phyloP scores from a whole-genome alignment of 2,888 invertebrate species.

The Antheraea yamamai region DNA sequence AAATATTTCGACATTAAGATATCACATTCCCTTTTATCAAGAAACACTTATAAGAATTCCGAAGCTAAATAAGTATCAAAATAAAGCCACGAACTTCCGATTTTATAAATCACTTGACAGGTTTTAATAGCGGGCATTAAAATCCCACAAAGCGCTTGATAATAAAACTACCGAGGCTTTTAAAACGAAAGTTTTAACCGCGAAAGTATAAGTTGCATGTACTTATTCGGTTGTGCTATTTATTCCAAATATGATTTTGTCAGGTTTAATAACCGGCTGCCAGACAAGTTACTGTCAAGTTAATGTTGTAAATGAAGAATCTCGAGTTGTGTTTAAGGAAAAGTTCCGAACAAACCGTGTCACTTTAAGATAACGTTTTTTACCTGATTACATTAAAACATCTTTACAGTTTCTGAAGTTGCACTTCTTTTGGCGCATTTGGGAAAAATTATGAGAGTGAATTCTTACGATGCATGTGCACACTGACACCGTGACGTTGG shows the following conservation, averaged over 20 bases:
- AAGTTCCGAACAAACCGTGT: neutral
- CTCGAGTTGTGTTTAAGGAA: neutral
- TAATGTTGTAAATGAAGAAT: neutral
- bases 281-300: conserved; percentile 1
- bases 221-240: conserved; percentile 5
- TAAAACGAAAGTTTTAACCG: conserved; percentile 28
- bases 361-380: neutral
- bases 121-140: conserved; percentile 34
- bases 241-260: conserved; percentile 13
- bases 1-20: neutral
- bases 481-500: too few relatives aligned
- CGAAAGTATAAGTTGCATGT: conserved; percentile 22
- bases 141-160: conserved; percentile 36
- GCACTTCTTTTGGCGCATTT: too few relatives aligned
- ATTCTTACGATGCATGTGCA: too few relatives aligned
- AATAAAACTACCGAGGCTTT: conserved; percentile 27
- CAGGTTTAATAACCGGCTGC: conserved; percentile 10
- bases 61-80: conserved; percentile 38
- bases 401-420: too few relatives aligned
- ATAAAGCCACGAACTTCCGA: conserved; percentile 37
- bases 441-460: too few relatives aligned
- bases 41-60: conserved; percentile 16
- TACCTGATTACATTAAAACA: neutral
- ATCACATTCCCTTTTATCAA: neutral
- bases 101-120: conserved; percentile 35